Evolutionary conservation across 2,888 invertebrate species (phyloP).

Genomic region (Xanthorhoe designata): DNA sequence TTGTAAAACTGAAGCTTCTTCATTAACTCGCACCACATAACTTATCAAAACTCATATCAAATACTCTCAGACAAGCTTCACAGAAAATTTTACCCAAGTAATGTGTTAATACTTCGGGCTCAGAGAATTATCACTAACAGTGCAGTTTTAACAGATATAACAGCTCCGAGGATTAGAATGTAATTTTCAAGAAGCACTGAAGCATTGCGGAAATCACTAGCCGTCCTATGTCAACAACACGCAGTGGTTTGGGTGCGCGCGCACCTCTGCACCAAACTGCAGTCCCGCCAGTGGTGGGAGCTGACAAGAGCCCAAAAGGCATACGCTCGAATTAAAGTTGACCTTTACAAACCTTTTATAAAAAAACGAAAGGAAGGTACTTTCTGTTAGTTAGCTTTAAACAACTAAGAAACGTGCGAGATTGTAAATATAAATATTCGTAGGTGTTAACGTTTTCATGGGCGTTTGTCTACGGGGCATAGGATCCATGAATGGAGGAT

Average conservation of each 20-base stretch:
- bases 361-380: not conserved
- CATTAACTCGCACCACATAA: not conserved
- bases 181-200: constrained; percentile 11
- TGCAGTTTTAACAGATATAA: not conserved
- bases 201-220: constrained; percentile 17
- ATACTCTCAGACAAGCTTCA: not conserved
- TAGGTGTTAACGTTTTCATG: not conserved
- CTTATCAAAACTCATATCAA: not conserved
- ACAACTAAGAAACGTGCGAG: not conserved
- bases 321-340: not conserved
- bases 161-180: not conserved
- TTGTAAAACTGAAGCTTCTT: constrained; percentile 5
- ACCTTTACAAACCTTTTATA: not conserved
- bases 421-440: not conserved
- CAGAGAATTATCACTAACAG: not conserved
- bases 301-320: constrained; percentile 4
- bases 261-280: constrained; percentile 59
- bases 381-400: not conserved
- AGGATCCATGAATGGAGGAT: constrained; percentile 20
- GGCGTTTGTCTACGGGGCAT: constrained; percentile 10
- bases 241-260: constrained; percentile 47
- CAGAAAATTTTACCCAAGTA: not conserved
- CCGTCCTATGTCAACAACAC: constrained; percentile 42
- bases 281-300: constrained; percentile 36
- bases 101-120: too few species aligned